phyloP scores from a whole-genome alignment of 2,888 invertebrate species.

The Toxonevra muliebris region DNA sequence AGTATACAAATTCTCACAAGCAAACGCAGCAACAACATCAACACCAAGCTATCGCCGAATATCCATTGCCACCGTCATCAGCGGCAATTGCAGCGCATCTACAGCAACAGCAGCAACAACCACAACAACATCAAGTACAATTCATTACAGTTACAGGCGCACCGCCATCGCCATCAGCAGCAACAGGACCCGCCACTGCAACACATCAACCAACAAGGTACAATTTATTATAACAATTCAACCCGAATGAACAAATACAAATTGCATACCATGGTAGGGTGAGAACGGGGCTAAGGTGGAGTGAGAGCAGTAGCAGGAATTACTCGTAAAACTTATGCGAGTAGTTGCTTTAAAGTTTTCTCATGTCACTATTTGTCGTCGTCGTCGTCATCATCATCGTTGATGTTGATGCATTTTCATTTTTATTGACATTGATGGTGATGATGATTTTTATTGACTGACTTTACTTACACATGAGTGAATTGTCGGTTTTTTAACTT shows the following conservation, averaged over 20 bases:
- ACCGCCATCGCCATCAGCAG: slow-evolving; percentile 28
- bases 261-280: too few species aligned
- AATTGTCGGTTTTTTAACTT: too few species aligned
- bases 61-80: slow-evolving; percentile 30
- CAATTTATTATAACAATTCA: slow-evolving; percentile 20
- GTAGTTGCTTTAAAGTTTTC: too few species aligned
- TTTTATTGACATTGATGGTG: too few species aligned
- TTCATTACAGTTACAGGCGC: slow-evolving; percentile 24
- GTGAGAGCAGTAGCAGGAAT: too few species aligned
- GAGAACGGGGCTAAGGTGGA: too few species aligned
- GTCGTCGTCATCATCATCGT: too few species aligned
- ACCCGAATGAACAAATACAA: slow-evolving; percentile 13
- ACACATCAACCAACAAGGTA: slow-evolving; percentile 37
- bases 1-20: slow-evolving; percentile 30
- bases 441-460: too few species aligned
- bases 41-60: slow-evolving; percentile 33
- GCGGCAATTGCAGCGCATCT: slow-evolving; percentile 18
- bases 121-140: slow-evolving; percentile 28
- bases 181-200: slow-evolving; percentile 19
- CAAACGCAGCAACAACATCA: slow-evolving; percentile 30
- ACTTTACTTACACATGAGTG: too few species aligned
- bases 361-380: too few species aligned
- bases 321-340: too few species aligned
- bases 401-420: too few species aligned
- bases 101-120: slow-evolving; percentile 26